Percentiles rank a stretch among this genome's conserved stretches.
phyloP scores from a whole-genome alignment of 2,888 invertebrate species.

The Merodon equestris region DNA sequence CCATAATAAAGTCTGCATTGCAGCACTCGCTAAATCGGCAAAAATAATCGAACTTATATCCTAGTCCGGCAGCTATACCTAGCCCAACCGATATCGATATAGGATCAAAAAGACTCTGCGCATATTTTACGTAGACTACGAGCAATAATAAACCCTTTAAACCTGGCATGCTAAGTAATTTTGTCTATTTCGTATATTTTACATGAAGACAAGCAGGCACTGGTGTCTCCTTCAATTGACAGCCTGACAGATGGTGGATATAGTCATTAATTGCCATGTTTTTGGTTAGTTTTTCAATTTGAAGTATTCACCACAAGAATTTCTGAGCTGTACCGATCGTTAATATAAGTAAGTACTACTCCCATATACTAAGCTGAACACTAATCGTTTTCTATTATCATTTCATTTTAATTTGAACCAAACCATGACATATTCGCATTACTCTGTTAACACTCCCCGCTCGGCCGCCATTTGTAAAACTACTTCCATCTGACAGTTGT shows the following conservation, averaged over 20 bases:
- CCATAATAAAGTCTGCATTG: constrained; percentile 80
- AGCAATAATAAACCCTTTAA: not conserved
- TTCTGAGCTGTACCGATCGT: too few relatives aligned
- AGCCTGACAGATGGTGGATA: too few relatives aligned
- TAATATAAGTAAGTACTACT: too few relatives aligned
- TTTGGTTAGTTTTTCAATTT: too few relatives aligned
- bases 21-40: constrained; percentile 83
- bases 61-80: constrained; percentile 64
- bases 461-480: constrained; percentile 50
- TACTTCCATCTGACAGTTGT: constrained; percentile 32
- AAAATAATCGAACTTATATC: constrained; percentile 70
- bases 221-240: too few relatives aligned
- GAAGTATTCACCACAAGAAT: too few relatives aligned
- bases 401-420: too few relatives aligned
- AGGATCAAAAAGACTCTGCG: constrained; percentile 72
- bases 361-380: too few relatives aligned
- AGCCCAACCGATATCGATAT: constrained; percentile 70
- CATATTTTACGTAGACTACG: not conserved
- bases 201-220: too few relatives aligned
- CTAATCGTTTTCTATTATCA: too few relatives aligned
- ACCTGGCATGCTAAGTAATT: constrained; percentile 11
- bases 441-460: constrained; percentile 19
- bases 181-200: too few relatives aligned
- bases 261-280: too few relatives aligned
- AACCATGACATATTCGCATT: not conserved